A percentile compares a stretch with the other conserved stretches of the same genome.
phyloP scores from a whole-genome alignment of 2,797 vertebrate species.

The Gambelia wislizenii region DNA sequence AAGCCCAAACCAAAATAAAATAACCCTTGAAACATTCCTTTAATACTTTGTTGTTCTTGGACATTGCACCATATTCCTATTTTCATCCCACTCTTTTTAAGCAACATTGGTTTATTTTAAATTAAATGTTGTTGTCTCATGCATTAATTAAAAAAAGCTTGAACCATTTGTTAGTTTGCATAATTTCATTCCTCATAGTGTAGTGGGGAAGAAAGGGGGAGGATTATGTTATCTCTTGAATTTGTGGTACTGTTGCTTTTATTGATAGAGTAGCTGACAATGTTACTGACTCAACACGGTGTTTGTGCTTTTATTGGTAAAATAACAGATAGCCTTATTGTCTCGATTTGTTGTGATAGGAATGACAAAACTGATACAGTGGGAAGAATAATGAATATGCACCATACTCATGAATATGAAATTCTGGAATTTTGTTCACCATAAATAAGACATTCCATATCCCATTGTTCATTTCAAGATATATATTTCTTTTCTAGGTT shows the following conservation, averaged over 20 bases:
- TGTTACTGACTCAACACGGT: conserved; percentile 9
- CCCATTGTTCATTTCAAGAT: conserved; percentile 47
- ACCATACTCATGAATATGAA: conserved; percentile 36
- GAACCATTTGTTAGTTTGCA: conserved; percentile 42
- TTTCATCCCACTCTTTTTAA: conserved; percentile 46
- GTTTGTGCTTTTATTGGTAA: conserved; percentile 55
- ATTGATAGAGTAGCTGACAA: conserved; percentile 42
- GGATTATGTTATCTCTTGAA: conserved; percentile 25
- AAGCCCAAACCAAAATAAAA: not conserved
- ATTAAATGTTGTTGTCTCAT: not conserved
- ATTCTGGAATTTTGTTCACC: conserved; percentile 25
- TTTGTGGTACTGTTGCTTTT: conserved; percentile 28
- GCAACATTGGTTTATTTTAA: conserved; percentile 22
- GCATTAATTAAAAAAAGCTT: conserved; percentile 41
- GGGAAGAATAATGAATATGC: conserved; percentile 31
- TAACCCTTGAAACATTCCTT: conserved; percentile 5
- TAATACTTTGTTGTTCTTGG: conserved; percentile 36
- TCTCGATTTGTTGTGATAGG: conserved; percentile 32
- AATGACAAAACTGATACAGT: conserved; percentile 31
- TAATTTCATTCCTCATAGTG: conserved; percentile 48
- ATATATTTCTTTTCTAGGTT: conserved; percentile 47
- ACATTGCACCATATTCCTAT: conserved; percentile 22
- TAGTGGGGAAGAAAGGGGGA: conserved; percentile 41
- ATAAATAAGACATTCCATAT: conserved; percentile 35
- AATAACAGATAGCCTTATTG: conserved; percentile 58